A percentile compares a stretch with the other conserved stretches of the same genome.
Conservation (phyloP, 2,113 vertebrate genomes). For the Melanocharis versteri region DNA sequence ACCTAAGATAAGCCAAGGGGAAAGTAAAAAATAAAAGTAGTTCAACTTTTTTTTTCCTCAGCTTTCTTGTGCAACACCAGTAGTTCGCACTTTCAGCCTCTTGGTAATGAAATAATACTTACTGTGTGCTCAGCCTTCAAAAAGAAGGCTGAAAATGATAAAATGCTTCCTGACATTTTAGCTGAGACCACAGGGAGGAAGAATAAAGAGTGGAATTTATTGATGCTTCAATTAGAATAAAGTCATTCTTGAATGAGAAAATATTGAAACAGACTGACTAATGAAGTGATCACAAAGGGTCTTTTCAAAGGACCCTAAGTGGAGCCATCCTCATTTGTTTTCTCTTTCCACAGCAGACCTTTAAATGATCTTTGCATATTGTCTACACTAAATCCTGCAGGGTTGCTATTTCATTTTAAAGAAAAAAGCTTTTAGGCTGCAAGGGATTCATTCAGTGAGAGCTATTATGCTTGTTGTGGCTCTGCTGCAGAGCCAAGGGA, state of each 20-base stretch:
- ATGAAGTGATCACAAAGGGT: constrained; percentile 50
- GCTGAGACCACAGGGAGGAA: constrained; percentile 22
- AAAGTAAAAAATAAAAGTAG: background rate
- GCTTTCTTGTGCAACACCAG: background rate
- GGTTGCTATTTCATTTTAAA: constrained; percentile 39
- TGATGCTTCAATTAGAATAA: constrained; percentile 38
- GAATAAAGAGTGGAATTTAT: constrained; percentile 30
- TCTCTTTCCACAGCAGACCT: constrained; percentile 5
- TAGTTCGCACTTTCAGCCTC: background rate
- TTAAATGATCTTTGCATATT: constrained; percentile 40
- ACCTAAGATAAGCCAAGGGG: background rate
- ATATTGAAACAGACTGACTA: constrained; percentile 56
- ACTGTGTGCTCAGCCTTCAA: background rate
- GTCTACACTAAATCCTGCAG: constrained; percentile 52
- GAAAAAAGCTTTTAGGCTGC: constrained; percentile 63
- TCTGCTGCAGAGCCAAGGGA: constrained; percentile 60
- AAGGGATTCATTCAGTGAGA: constrained; percentile 55
- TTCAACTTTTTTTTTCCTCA: background rate
- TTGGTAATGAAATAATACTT: background rate
- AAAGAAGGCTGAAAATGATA: background rate
- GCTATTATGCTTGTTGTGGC: constrained; percentile 60
- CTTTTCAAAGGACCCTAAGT: constrained; percentile 45
- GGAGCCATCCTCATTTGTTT: constrained; percentile 12
- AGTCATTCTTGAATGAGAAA: constrained; percentile 37
- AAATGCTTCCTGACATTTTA: constrained; percentile 36